Percentiles rank a stretch among this genome's conserved stretches.
Conservation (phyloP, 2,797 vertebrate species). For the Hyperoplus lanceolatus region DNA sequence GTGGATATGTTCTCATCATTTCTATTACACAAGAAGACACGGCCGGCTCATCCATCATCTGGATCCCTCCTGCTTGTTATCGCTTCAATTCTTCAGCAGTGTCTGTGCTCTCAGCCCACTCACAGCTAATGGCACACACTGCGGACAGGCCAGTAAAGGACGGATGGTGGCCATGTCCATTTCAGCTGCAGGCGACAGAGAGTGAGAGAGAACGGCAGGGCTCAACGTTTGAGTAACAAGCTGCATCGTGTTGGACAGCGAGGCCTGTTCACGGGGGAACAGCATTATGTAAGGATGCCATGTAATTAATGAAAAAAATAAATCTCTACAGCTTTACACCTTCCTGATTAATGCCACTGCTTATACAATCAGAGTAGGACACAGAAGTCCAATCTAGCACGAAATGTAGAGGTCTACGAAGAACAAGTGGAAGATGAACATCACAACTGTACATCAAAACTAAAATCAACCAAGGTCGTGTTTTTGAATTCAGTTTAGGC, state of each 20-base stretch:
- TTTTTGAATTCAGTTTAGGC: neutral
- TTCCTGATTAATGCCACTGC: constrained; percentile 4
- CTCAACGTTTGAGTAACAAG: neutral
- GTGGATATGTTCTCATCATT: neutral
- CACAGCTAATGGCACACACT: neutral
- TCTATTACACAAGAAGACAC: neutral
- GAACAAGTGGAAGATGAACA: neutral
- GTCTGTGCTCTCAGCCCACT: neutral
- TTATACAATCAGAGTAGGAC: neutral
- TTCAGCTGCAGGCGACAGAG: neutral
- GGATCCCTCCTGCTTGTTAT: constrained; percentile 11
- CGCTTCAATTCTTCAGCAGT: neutral
- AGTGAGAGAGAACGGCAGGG: neutral
- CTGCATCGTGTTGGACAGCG: constrained; percentile 4
- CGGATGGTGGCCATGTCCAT: neutral
- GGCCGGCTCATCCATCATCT: constrained; percentile 16
- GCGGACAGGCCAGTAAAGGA: neutral
- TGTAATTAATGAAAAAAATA: constrained; percentile 33
- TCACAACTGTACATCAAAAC: neutral
- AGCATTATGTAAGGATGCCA: neutral
- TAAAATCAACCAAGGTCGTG: neutral
- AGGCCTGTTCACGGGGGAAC: constrained; percentile 14
- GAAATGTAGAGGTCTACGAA: neutral
- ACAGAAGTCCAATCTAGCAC: neutral
- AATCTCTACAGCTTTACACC: constrained; percentile 24